A percentile compares a stretch with the other conserved stretches of the same genome.
These are phyloP conservation scores for Polypterus bichir DNA, from an alignment of 2,113 vertebrate species.

Conservation along the genomic window DNA sequence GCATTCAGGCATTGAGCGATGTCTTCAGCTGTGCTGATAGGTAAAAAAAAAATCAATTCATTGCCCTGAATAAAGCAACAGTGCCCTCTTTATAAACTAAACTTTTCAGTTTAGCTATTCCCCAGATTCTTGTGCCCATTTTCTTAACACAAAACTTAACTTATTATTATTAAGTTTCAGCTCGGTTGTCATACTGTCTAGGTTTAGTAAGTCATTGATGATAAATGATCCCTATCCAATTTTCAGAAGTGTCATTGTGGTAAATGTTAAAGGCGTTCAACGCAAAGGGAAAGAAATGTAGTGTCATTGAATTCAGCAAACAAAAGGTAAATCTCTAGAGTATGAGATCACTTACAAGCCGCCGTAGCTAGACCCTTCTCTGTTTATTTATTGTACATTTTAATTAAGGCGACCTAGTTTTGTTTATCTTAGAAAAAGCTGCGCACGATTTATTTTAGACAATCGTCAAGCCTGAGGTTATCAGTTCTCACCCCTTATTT, in stretches of 20 bases:
- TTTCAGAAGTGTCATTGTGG: not conserved
- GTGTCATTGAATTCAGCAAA: not conserved
- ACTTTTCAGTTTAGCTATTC: conserved; percentile 41
- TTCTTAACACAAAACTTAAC: conserved; percentile 17
- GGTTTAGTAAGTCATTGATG: conserved; percentile 22
- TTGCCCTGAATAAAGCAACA: conserved; percentile 48
- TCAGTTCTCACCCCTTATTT: too few relatives aligned
- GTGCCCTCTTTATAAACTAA: conserved; percentile 51
- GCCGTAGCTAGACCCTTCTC: too few relatives aligned
- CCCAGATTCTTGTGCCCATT: conserved; percentile 23
- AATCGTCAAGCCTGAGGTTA: too few relatives aligned
- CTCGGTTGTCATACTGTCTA: conserved; percentile 16
- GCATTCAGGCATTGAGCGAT: conserved; percentile 51
- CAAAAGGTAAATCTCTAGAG: too few relatives aligned
- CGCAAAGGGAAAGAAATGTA: not conserved
- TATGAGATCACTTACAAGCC: too few relatives aligned
- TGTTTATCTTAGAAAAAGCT: too few relatives aligned
- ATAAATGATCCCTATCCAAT: conserved; percentile 23
- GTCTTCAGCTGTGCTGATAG: conserved; percentile 47
- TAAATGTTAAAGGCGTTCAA: conserved; percentile 5
- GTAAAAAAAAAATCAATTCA: conserved; percentile 57
- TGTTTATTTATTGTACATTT: too few relatives aligned
- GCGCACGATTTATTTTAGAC: too few relatives aligned
- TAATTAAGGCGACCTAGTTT: too few relatives aligned
- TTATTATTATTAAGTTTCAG: conserved; percentile 17